Base-by-base conservation (phyloP, 1,140 invertebrate species). In the Caenorhabditis tropicalis region DNA sequence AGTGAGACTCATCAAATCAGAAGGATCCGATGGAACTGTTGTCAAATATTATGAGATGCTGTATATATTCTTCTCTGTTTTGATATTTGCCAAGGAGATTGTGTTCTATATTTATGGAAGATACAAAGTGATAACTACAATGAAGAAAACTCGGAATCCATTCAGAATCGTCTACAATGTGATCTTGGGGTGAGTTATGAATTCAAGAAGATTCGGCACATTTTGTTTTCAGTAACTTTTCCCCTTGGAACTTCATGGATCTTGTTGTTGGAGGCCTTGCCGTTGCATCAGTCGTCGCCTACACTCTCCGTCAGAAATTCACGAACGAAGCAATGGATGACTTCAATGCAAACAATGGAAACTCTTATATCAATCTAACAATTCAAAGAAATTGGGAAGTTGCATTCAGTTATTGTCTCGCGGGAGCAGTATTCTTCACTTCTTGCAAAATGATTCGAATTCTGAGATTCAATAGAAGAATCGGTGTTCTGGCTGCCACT, bases 391-490 rank as follows among this genome's bases (percentile, higher is more conserved):
- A 92, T 56, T 91, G 93, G 87, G 93, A 93, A 86, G 91, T 93
- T 48, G 56, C 91, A 24, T 92, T 93, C 82, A 89, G 88, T 33
- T 92, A 92, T 85, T 90, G 93, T 29, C 90, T 93, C 24, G 92
- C 91, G 16, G 92, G 92, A 81, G 86, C 93, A 12, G 91, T 93
- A 15, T 93, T 93, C 88, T 89, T 93, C 39, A 91, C 91, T 9
- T 92, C 91, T 19, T 86, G 93, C 7, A 93, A 93, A 87, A 93
- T 93, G 87, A 87, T 93, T 33, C 92, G 92, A 83, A 89, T 94
- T 0, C 88, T 94, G 5, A 87, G 86, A 51, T 93, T 93, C 89
- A 94, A 93, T 89, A 92, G 92, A 79, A 89, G 92, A 81, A 93
- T 93, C 83, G 91, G 91, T 7, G 83, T 93, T 80, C 87, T 93